Base-by-base conservation (phyloP, 1,140 invertebrate species). In the Watersipora subatra region DNA sequence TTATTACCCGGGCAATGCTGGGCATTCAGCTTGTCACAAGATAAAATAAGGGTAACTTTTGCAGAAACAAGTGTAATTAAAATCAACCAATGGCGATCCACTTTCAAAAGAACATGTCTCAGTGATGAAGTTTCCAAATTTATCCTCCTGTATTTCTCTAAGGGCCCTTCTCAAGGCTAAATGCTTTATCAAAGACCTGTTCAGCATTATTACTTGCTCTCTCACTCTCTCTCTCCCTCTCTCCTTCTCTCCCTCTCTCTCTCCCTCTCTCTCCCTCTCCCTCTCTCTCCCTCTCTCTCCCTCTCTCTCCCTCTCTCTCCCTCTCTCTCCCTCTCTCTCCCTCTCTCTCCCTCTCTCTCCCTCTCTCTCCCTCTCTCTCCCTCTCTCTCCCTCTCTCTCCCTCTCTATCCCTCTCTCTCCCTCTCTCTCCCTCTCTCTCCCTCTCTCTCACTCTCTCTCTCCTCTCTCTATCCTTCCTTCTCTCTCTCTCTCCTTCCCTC, bases 261-360 rank as follows among this genome's bases (percentile, higher is more conserved):
- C 3, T 46, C 3, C 61, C 29, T 57, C 56, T 19, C 2, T 20
- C 17, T 29, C n/a, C 34, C 29, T 63, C 25, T 63, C 24, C 17
- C 22, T 17, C 22, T 34, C n/a, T 3, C 28, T 19, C 27, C 24
- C 17, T 58, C 30, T 34, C 26, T 1, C 25, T n/a, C 28, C n/a
- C 28, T 15, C 46, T 22, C 17, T 46, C n/a, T 46, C 22, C 28
- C 26, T 20, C 62, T 27, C 25, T 63, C 61, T 24, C 62, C 28
- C 25, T 24, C 46, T 25, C 22, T 27, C 20, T 22, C 27, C 20
- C 20, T 20, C 34, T 57, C 15, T 15, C 55, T 64, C 62, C 55
- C 56, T 58, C 56, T 29, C 62, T 57, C 62, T 57, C 28, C 29
- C 62, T 46, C 56, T 34, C 56, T 58, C 55, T 46, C 62, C 59